Conservation (phyloP, 2,888 invertebrate species). For the Thumatha senex region DNA sequence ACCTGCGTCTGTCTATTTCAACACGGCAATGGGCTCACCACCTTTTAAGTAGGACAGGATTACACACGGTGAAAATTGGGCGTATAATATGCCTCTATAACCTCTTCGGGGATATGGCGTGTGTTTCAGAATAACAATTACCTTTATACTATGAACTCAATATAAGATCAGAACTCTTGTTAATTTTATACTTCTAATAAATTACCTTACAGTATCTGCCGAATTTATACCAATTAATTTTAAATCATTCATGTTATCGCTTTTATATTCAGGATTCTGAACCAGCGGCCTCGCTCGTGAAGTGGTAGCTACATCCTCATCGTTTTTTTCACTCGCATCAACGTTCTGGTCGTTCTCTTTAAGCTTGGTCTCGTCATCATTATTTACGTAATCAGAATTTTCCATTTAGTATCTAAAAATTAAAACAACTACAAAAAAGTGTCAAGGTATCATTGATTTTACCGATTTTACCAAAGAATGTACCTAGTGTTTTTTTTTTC, state of each 20-base stretch:
- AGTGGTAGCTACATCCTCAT: slow-evolving; percentile 21
- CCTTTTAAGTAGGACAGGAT: no score
- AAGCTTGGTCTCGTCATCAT: neutral
- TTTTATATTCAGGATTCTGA: slow-evolving; percentile 1
- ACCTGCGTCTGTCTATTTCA: no score
- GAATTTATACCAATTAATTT: slow-evolving; percentile 51
- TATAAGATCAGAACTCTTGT: no score
- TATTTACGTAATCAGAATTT: slow-evolving; percentile 3
- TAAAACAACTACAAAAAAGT: neutral
- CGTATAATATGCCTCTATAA: no score
- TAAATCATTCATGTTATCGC: slow-evolving; percentile 40
- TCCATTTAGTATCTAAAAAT: slow-evolving; percentile 11
- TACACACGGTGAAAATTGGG: no score
- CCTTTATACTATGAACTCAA: no score
- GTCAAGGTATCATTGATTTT: neutral
- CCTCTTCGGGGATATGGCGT: no score
- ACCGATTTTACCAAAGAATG: neutral
- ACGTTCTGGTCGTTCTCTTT: slow-evolving; percentile 3
- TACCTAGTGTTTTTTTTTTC: no score
- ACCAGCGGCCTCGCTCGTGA: slow-evolving; percentile 9
- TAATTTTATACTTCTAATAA: no score
- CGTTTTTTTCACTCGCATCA: neutral
- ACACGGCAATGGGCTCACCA: no score
- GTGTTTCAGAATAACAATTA: no score
- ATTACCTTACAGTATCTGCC: slow-evolving; percentile 59